Base-by-base conservation (phyloP, 1,140 invertebrate species). In the Mycetomoellerius zeteki region DNA sequence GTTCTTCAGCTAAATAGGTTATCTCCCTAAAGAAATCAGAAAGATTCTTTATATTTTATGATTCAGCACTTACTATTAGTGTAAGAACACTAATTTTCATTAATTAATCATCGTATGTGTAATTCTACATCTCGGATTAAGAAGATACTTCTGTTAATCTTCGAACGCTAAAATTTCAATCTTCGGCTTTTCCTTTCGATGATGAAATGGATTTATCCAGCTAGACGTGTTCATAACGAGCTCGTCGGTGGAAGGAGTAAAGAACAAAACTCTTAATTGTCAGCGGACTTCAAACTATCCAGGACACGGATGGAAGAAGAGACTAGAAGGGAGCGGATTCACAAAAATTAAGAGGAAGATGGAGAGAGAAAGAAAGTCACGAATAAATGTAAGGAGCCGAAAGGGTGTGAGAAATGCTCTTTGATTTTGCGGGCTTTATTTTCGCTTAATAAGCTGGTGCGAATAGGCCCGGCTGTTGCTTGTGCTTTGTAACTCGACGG, bases 381-480 rank as follows among this genome's bases (percentile, higher is more conserved):
- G 65, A 85, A 75, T 71, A 60, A 87, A 89, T 69, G n/a, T 65
- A 52, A 86, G 81, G 60, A 89, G 76, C 84, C 72, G 71, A 85
- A 86, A 82, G 19, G 69, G 33, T 75, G 47, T 54, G 47, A 84
- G 72, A 58, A 71, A 37, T 65, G 85, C 80, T 89, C 75, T 93
- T 93, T 92, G 91, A 94, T 91, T 91, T 88, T 78, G 77, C 75
- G 76, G 86, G 86, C 92, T 93, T 93, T 91, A 94, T 93, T 93
- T 94, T 89, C 86, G 86, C 80, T 92, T 93, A 93, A 93, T 93
- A 92, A 92, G 86, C 88, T 85, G 87, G 92, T 92, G 92, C 90
- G 92, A 94, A 93, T 91, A 90, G 91, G 87, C 89, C 89, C 89
- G 87, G 86, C 90, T 93, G 91, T 92, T 93, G 88, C 90, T 92